phyloP scores from a whole-genome alignment of 2,797 vertebrate species.

The Myotis daubentonii region DNA sequence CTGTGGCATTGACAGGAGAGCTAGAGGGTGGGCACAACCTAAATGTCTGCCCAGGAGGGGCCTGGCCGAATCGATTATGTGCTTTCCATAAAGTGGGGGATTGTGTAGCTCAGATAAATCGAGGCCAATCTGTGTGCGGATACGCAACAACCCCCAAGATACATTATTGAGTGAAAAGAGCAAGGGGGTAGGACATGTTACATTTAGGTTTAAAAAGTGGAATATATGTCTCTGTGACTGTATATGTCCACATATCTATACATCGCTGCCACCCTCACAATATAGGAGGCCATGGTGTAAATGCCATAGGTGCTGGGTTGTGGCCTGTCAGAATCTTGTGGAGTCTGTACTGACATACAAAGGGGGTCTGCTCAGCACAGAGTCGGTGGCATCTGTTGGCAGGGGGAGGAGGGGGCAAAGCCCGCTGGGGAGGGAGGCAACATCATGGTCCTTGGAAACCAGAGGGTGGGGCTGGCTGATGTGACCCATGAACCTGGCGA shows the following conservation, averaged over 20 bases:
- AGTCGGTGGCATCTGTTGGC: not conserved
- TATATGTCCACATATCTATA: accelerated
- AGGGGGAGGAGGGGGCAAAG: not conserved
- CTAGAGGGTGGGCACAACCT: not conserved
- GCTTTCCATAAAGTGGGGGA: accelerated
- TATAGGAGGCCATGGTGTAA: no score
- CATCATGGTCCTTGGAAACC: not conserved
- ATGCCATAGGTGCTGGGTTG: not conserved
- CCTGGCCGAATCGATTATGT: accelerated
- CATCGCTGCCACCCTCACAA: accelerated
- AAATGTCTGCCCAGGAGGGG: not conserved
- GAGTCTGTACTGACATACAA: accelerated
- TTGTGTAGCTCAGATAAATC: accelerated
- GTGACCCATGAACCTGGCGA: accelerated
- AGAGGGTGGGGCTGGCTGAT: accelerated
- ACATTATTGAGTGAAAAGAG: not conserved
- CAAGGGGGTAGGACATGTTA: not conserved
- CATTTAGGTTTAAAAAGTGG: not conserved
- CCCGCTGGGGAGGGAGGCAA: not conserved
- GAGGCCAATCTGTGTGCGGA: not conserved
- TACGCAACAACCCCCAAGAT: not conserved
- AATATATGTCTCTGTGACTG: accelerated
- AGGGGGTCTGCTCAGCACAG: not conserved
- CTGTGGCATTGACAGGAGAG: not conserved
- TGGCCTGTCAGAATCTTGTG: accelerated